Evolutionary conservation across 2,888 invertebrate genomes (phyloP), one percentile per base, ranked within the genome.

Genomic region (Microplitis deprimator): DNA sequence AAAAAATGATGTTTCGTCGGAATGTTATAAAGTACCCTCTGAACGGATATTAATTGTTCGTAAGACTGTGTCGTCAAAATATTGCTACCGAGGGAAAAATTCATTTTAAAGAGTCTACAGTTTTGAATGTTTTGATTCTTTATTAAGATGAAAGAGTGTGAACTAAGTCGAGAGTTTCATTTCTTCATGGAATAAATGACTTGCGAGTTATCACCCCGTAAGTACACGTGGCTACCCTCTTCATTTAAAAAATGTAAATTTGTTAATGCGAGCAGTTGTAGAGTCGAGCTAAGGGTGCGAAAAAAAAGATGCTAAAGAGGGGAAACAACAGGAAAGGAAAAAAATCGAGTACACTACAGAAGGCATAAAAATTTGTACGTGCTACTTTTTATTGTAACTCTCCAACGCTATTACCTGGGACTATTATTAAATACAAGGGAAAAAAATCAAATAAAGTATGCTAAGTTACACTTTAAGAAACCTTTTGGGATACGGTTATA

Each of bases 161-260:
- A 16, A 7, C 80, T 40, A 64, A 70, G 69, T 64, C n/a, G 65
- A 60, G 71, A 80, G 78, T 88, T 88, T 87, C 86, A 85, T 89
- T 89, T 86, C 89, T 87, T 83, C 81, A 80, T 81, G 83, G 85
- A 89, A 89, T 88, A 89, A 89, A 89, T 89, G 88, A 87, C 85
- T 87, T 87, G 89, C 89, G 85, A 89, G 88, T 89, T 89, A 89
- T 89, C 89, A 87, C 89, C 87, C 86, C 81, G 82, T 81, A 79
- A 80, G 77, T 75, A 77, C 75, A 77, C 75, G 70, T 76, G 76
- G 38, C 73, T 61, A 68, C 87, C 87, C 87, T 86, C 86, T 69
- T 87, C 89, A 87, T 89, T 89, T 89, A 89, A 89, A 89, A 89
- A 89, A 89, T 89, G 89, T 89, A 89, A 89, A 89, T 89, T 89